phyloP scores from a whole-genome alignment of 2,888 invertebrate species.

The Crepidodera aurea region DNA sequence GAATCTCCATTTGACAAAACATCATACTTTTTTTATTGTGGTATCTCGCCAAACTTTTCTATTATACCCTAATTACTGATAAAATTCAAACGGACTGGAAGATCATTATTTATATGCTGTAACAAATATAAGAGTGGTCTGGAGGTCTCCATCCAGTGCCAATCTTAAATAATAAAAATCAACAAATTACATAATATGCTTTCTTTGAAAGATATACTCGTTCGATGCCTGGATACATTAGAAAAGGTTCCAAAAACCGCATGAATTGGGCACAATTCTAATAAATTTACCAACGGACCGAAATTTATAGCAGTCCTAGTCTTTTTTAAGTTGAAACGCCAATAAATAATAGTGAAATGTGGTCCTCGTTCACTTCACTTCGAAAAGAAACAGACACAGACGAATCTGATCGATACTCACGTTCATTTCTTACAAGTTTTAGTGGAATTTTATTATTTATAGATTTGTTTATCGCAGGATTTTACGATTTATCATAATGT shows the following conservation, averaged over 20 bases:
- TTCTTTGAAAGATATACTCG: background rate
- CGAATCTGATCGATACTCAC: conserved; percentile 42
- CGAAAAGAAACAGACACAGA: conserved; percentile 41
- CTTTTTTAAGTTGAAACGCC: conserved; percentile 37
- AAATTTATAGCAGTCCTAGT: conserved; percentile 38
- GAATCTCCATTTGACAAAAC: too few species aligned
- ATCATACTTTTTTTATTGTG: too few species aligned
- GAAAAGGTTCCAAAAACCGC: conserved; percentile 12
- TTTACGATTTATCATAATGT: conserved; percentile 59
- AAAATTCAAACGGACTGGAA: too few species aligned
- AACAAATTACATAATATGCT: too few species aligned
- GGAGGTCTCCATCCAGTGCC: too few species aligned
- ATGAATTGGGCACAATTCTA: conserved; percentile 28
- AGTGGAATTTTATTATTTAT: conserved; percentile 58
- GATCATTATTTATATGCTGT: too few species aligned
- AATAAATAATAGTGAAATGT: conserved; percentile 44
- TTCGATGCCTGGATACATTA: too few species aligned
- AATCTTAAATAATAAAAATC: too few species aligned
- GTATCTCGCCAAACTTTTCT: too few species aligned
- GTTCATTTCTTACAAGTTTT: conserved; percentile 35
- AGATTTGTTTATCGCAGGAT: conserved; percentile 59
- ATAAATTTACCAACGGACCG: conserved; percentile 30
- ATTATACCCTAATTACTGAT: too few species aligned
- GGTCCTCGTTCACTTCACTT: conserved; percentile 38
- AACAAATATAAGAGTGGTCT: too few species aligned